These are phyloP conservation scores for Muscicapa striata DNA, from an alignment of 2,797 vertebrate species.

Conservation along the genomic window DNA sequence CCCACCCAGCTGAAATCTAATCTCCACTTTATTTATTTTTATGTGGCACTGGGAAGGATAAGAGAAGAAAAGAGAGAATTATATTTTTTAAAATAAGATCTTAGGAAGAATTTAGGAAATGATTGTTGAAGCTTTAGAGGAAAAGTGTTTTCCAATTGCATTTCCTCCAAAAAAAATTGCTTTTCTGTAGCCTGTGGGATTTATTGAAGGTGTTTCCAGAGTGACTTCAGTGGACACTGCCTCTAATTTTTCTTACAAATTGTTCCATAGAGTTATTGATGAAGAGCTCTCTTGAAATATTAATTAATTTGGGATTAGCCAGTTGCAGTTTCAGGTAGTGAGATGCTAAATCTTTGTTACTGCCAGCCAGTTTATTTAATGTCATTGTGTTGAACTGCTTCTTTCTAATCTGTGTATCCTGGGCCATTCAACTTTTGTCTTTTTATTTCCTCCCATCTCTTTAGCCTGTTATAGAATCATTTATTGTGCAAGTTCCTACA, in stretches of 20 bases:
- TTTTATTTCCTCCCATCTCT: not conserved
- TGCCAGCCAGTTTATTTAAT: not conserved
- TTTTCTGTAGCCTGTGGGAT: not conserved
- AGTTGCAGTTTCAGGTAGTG: not conserved
- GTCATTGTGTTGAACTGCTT: not conserved
- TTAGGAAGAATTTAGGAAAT: not conserved
- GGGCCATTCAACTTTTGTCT: not conserved
- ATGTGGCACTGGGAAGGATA: not conserved
- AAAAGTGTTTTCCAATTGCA: not conserved
- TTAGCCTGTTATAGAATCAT: not conserved
- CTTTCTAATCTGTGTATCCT: not conserved
- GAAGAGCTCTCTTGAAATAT: not conserved
- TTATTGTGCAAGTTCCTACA: not conserved
- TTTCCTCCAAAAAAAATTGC: not conserved
- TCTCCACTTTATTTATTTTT: not conserved
- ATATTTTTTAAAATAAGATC: not conserved
- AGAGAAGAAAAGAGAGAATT: not conserved
- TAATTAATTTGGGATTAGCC: not conserved
- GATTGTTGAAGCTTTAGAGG: not conserved
- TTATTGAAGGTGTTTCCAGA: not conserved
- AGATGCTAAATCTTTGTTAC: not conserved
- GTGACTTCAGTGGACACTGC: not conserved
- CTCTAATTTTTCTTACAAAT: not conserved
- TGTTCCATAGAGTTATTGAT: not conserved
- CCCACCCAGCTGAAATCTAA: not conserved